A percentile compares a stretch with the other conserved stretches of the same genome.
These are phyloP conservation scores for Globicephala melas DNA, from an alignment of 2,113 vertebrate genomes.

Conservation along the genomic window DNA sequence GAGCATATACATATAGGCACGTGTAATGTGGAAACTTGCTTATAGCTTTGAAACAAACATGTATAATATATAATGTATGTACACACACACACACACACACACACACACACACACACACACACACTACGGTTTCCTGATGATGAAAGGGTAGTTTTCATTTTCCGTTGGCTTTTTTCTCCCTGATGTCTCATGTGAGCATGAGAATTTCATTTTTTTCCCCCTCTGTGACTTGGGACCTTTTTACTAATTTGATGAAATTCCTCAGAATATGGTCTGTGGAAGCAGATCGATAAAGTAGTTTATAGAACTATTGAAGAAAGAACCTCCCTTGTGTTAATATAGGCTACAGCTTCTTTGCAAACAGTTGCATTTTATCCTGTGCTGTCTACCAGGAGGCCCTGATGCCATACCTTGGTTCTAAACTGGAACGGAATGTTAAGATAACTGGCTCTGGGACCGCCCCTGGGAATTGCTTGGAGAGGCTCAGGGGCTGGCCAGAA, in stretches of 20 bases:
- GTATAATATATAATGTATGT: not conserved
- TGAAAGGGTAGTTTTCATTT: not conserved
- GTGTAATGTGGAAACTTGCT: not conserved
- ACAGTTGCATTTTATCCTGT: not conserved
- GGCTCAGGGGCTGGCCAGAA: conserved; percentile 16
- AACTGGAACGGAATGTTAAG: not conserved
- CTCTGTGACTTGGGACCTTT: not conserved
- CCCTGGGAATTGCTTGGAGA: not conserved
- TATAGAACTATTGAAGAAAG: not conserved
- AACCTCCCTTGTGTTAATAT: not conserved
- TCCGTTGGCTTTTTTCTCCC: not conserved
- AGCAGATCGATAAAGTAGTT: not conserved
- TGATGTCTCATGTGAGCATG: not conserved
- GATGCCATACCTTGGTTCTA: not conserved
- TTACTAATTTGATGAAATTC: not conserved
- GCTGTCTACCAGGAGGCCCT: not conserved
- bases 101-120: not conserved
- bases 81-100: not conserved
- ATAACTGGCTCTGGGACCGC: not conserved
- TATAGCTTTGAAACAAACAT: not conserved
- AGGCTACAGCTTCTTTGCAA: not conserved
- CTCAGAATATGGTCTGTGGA: not conserved
- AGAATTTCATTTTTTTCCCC: not conserved
- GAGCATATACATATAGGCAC: not conserved
- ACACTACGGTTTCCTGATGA: not conserved